Conservation (phyloP, 2,113 vertebrate species). For the Chionomys nivalis region DNA sequence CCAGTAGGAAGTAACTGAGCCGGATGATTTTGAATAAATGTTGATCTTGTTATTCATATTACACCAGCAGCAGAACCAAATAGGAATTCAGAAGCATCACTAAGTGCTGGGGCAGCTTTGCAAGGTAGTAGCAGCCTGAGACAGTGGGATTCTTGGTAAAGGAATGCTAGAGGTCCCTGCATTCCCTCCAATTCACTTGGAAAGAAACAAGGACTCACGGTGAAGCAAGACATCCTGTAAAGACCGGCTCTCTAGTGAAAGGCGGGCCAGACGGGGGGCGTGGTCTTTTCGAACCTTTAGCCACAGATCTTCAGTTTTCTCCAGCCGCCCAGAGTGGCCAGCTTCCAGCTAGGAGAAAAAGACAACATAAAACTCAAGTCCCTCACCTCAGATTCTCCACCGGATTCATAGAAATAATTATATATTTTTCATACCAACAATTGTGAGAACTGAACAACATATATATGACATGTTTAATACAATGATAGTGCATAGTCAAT, state of each 20-base stretch:
- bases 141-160: not conserved
- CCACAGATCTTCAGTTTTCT: constrained; percentile 98
- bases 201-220: constrained; percentile 85
- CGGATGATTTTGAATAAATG: constrained; percentile 1
- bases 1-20: constrained; percentile 35
- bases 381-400: not conserved
- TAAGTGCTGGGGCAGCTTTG: not conserved
- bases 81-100: constrained; percentile 37
- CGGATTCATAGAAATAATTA: not conserved
- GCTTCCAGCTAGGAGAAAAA: constrained; percentile 91
- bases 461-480: not conserved
- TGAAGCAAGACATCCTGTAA: constrained; percentile 95
- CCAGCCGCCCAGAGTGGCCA: constrained; percentile 96
- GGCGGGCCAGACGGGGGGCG: constrained; percentile 95
- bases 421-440: not conserved
- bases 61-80: constrained; percentile 19
- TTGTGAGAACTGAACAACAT: not conserved
- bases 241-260: constrained; percentile 97
- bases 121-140: not conserved
- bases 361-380: not conserved
- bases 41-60: not conserved
- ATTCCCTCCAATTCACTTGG: not conserved
- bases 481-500: not conserved
- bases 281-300: constrained; percentile 97
- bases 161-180: not conserved